Evolutionary conservation across 1,140 invertebrate species (phyloP).

Genomic region (Papilio polytes): DNA sequence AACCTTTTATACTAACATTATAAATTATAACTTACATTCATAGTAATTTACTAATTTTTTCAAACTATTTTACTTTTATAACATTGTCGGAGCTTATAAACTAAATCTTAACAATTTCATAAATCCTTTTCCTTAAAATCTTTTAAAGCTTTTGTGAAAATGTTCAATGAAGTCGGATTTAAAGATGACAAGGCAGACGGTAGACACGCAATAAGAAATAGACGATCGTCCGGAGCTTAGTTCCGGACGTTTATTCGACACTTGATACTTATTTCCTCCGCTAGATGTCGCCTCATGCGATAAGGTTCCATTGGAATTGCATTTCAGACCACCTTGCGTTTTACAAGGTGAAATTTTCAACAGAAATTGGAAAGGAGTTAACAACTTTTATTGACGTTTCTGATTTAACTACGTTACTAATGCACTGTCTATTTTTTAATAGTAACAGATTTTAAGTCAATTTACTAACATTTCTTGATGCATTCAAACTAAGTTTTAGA

Average conservation of each 20-base stretch:
- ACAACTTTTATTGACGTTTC: background rate
- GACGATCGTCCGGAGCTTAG: background rate
- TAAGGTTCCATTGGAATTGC: constrained; percentile 44
- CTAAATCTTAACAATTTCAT: background rate
- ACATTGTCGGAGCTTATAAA: background rate
- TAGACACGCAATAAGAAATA: constrained; percentile 24
- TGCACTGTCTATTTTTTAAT: background rate
- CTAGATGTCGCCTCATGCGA: constrained; percentile 46
- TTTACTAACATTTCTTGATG: too few relatives aligned
- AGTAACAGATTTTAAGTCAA: too few relatives aligned
- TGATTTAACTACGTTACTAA: background rate
- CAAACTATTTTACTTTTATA: too few relatives aligned
- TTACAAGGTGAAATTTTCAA: background rate
- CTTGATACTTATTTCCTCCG: constrained; percentile 45
- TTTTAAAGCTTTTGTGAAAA: constrained; percentile 9
- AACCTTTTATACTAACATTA: too few relatives aligned
- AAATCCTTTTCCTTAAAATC: background rate
- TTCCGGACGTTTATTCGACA: constrained; percentile 46
- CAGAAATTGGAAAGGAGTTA: background rate
- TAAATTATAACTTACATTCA: too few relatives aligned
- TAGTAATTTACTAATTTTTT: too few relatives aligned
- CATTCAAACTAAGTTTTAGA: too few relatives aligned
- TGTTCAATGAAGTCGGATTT: constrained; percentile 20
- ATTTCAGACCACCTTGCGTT: constrained; percentile 21
- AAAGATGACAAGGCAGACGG: constrained; percentile 18